These are phyloP conservation scores for Troides oblongomaculatus DNA, from an alignment of 2,888 invertebrate species.

Conservation along the genomic window DNA sequence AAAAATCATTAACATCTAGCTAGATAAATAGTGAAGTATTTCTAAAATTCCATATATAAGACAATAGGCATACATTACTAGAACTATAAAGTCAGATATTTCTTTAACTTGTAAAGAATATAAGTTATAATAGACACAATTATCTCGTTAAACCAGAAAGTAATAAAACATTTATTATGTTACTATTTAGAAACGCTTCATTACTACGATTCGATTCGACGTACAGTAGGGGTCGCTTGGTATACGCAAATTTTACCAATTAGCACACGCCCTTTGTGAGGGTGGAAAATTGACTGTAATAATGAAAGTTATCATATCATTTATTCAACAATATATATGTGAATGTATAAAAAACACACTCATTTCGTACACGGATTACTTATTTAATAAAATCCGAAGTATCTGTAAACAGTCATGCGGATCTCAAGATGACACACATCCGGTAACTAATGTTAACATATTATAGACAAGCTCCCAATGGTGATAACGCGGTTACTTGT, in stretches of 20 bases:
- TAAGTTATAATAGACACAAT: neutral
- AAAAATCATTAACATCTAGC: no score
- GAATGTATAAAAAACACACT: neutral
- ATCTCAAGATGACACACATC: no score
- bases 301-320: neutral
- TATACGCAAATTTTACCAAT: conserved; percentile 24
- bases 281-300: conserved; percentile 9
- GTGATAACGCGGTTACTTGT: conserved; percentile 8
- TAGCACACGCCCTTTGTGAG: conserved; percentile 3
- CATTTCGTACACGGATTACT: neutral
- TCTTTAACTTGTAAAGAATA: neutral
- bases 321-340: neutral
- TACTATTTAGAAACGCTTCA: conserved; percentile 20
- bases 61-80: neutral
- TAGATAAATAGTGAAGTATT: no score
- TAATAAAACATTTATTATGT: conserved; percentile 22
- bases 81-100: neutral
- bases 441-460: conserved; percentile 3
- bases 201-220: conserved; percentile 21
- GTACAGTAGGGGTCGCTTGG: conserved; percentile 5
- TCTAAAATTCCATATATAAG: no score
- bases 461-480: conserved; percentile 14
- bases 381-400: no score
- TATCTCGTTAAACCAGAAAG: neutral
- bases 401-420: no score